phyloP scores from a whole-genome alignment of 2,113 vertebrate genomes.

The Mesoclemmys tuberculata region DNA sequence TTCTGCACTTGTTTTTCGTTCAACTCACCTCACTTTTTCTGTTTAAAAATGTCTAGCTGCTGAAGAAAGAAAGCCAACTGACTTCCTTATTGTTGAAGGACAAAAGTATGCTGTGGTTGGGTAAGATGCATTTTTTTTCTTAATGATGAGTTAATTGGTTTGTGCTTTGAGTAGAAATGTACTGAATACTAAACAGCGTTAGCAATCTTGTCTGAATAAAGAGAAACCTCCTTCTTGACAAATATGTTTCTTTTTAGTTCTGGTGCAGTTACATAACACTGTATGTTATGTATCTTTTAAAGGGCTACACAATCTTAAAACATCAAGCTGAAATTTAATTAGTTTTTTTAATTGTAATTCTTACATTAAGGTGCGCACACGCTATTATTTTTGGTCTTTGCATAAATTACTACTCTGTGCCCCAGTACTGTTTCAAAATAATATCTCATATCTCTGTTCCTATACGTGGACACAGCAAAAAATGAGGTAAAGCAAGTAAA shows the following conservation, averaged over 20 bases:
- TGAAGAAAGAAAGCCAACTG: conserved; percentile 90
- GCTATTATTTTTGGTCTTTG: neutral
- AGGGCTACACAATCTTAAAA: neutral
- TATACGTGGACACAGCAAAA: neutral
- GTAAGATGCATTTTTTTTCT: conserved; percentile 75
- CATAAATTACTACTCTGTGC: neutral
- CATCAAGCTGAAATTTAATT: neutral
- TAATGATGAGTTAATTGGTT: conserved; percentile 18
- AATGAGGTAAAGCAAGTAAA: neutral
- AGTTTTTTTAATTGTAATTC: neutral
- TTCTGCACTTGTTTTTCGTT: conserved; percentile 11
- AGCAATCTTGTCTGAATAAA: neutral
- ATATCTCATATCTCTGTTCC: neutral
- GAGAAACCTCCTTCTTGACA: neutral
- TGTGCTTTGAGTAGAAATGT: neutral
- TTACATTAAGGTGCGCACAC: neutral
- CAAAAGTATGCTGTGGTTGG: conserved; percentile 97
- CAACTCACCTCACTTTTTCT: conserved; percentile 25
- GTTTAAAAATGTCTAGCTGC: conserved; percentile 75
- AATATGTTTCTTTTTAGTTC: neutral
- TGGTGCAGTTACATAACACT: neutral
- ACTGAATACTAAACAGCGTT: conserved; percentile 27
- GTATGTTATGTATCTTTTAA: neutral
- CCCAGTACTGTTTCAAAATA: neutral
- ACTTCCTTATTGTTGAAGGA: conserved; percentile 91